Base-by-base conservation (phyloP, 1,140 invertebrate genomes). In the Trichonephila inaurata region DNA sequence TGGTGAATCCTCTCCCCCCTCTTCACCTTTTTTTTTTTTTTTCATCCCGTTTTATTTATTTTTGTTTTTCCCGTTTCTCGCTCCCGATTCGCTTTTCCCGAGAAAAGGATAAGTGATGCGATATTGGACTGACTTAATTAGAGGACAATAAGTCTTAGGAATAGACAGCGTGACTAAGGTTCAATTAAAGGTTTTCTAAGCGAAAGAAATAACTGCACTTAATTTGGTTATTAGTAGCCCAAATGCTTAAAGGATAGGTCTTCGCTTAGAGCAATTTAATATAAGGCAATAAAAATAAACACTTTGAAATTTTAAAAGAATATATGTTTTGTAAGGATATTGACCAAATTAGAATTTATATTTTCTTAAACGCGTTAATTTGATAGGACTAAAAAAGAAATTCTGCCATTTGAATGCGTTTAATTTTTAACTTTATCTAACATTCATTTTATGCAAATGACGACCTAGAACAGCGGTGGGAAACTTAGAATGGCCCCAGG, bases 81-180 rank as follows among this genome's bases (percentile, higher is more conserved):
- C 62, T 72, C 33, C 24, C 51, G 33, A 40, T 51, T 44, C 33
- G 16, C 72, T 89, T 40, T 69, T 40, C n/a, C 87, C 12, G 88
- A 12, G 61, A 92, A 61, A 58, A 62, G 64, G 58, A 82, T 60
- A 87, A 92, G 91, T 60, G 91, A 92, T 92, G 83, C 91, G 91
- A 72, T 92, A 92, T 92, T 86, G 81, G 82, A 24, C 14, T 61
- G 85, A 72, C 85, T 93, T 93, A 93, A 93, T 93, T 93, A 93
- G 85, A n/a, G 69, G 85, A 88, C 72, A 89, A 93, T 93, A 81
- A 81, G 92, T 88, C 72, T 91, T 91, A 12, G 72, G 44, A 16
- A 88, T 58, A 66, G 62, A 88, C 24, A 40, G 51, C 21, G 44
- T 21, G 89, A 12, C 44, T 33, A 18, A 21, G 51, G 12, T 90